Base-by-base conservation (phyloP, 2,888 invertebrate species). In the Lycophotia porphyrea region DNA sequence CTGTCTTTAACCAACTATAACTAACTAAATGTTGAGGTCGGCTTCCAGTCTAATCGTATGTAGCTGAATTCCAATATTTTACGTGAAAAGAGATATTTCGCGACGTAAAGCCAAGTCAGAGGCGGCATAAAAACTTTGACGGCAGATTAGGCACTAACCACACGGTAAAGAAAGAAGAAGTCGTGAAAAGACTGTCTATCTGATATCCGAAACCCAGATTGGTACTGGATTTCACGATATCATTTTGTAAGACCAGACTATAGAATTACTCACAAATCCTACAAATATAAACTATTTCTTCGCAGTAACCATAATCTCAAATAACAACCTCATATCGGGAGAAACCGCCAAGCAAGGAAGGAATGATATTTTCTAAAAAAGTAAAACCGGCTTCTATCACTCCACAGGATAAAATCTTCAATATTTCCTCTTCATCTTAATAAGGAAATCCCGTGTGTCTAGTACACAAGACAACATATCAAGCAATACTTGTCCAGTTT, bases 361-460 rank as follows among this genome's bases (percentile, higher is more conserved):
- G 8, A n/a, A 63, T 1, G 0, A 39, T 39, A n/a, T 63, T 63
- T 39, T 39, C 8, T 63, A 39, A 8, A 68, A 69, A 84, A 75
- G 66, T 70, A 66, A 84, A 84, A 72, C 67, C 15, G 36, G 36
- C 5, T 18, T 0, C 39, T 21, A 63, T 49, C 60, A 11, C 31
- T 34, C 39, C 13, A 34, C 61, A 65, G 31, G 65, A 72, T 73
- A 77, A 58, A 31, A 78, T 75, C 36, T 42, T 60, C 27, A 24
- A 82, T 71, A 76, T 84, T 84, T 83, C 84, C 76, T 81, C 71
- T 55, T 52, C 47, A 15, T 31, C 76, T 76, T 42, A 34, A 65
- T 81, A 83, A 83, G 84, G 84, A 83, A 83, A 84, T 84, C 73
- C 76, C 64, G 70, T 52, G 27, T 15, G 36, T 24, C 58, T 75